phyloP scores from a whole-genome alignment of 2,113 vertebrate species.

The Prionailurus viverrinus region DNA sequence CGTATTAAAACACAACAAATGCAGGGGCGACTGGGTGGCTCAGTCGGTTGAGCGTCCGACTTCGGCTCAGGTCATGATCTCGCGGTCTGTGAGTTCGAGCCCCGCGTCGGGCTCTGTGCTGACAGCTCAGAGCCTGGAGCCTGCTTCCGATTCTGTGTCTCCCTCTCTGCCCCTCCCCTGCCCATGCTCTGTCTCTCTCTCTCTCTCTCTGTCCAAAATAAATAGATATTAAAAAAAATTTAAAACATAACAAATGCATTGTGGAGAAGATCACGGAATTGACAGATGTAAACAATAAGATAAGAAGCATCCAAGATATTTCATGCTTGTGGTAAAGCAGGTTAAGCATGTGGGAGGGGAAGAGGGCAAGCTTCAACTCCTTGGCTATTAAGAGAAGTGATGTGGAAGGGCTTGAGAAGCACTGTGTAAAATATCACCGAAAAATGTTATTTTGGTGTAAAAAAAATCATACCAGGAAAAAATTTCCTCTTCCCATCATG shows the following conservation, averaged over 20 bases:
- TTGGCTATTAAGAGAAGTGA: constrained; percentile 9
- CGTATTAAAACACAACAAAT: neutral
- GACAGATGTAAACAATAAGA: constrained; percentile 14
- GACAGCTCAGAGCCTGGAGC: no score
- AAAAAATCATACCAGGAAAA: constrained; percentile 17
- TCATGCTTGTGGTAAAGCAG: neutral
- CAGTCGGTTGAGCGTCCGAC: no score
- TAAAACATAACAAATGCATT: neutral
- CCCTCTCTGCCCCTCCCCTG: no score
- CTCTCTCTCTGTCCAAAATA: no score
- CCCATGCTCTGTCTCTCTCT: no score
- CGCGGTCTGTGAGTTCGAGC: no score
- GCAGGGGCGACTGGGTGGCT: no score
- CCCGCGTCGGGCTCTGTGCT: no score
- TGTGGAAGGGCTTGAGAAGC: neutral
- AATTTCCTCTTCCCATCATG: neutral
- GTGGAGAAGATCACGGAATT: neutral
- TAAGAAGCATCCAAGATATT: neutral
- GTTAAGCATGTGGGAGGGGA: neutral
- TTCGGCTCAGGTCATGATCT: no score
- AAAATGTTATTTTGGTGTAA: constrained; percentile 45
- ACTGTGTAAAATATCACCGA: neutral
- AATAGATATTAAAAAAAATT: no score
- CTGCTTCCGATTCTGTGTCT: no score
- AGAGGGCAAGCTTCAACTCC: neutral